Evolutionary conservation across 2,888 invertebrate genomes (phyloP).

Genomic region (Chymomyza caudatula): DNA sequence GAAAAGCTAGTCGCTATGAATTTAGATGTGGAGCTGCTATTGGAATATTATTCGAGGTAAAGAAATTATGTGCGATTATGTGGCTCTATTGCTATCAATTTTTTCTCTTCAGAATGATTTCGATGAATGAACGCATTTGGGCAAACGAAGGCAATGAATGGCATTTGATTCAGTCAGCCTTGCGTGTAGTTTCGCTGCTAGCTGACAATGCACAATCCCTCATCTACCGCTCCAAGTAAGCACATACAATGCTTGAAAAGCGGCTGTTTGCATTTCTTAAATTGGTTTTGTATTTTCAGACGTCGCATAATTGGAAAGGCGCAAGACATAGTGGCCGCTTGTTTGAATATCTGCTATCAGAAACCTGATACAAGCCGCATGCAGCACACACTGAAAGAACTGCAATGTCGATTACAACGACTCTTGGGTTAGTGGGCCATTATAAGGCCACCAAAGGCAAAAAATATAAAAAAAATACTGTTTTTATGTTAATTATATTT

Average conservation of each 20-base stretch:
- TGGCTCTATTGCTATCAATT: neutral
- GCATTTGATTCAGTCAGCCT: constrained; percentile 88
- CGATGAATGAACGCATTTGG: constrained; percentile 92
- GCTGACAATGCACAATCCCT: constrained; percentile 82
- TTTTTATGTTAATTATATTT: constrained; percentile 20
- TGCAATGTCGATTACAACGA: constrained; percentile 76
- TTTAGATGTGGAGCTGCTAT: constrained; percentile 86
- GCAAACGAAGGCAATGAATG: constrained; percentile 89
- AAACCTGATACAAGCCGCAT: constrained; percentile 84
- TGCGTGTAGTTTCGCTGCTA: constrained; percentile 85
- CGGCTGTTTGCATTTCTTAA: neutral
- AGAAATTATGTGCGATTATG: neutral
- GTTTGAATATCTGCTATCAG: constrained; percentile 87
- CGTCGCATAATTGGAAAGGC: constrained; percentile 84
- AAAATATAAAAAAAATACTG: neutral
- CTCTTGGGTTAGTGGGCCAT: constrained; percentile 39
- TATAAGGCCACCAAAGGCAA: neutral
- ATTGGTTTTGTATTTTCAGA: constrained; percentile 76
- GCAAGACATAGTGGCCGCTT: constrained; percentile 86
- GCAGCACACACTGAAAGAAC: constrained; percentile 79
- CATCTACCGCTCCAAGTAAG: constrained; percentile 77
- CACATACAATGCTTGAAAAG: constrained; percentile 21
- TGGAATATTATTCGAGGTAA: constrained; percentile 87
- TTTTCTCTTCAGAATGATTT: constrained; percentile 81
- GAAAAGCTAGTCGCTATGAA: constrained; percentile 87